Base-by-base conservation (phyloP, 2,888 invertebrate genomes). In the Athrips mouffetella region DNA sequence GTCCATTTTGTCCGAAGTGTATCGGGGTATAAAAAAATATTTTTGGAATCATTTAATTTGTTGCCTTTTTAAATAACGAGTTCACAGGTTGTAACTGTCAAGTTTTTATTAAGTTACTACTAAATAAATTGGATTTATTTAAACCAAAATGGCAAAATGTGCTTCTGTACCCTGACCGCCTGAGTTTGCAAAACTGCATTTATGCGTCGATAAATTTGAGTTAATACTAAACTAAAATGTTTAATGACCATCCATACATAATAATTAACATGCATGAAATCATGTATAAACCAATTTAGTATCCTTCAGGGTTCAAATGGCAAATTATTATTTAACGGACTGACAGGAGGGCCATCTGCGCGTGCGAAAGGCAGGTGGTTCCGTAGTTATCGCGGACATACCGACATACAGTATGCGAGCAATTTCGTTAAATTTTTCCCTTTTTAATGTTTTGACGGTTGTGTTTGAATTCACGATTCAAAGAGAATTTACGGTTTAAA, bases 231-330 rank as follows among this genome's bases (percentile, higher is more conserved):
- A 48, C 35, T 44, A 21, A 40, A 46, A 49, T 35, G 21, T 23
- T 40, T 35, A 41, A 50, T 35, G 33, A 23, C 23, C 39, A 25
- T 16, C 46, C 46, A 47, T 44, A 44, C 44, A 50, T 47, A 47
- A 39, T 40, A 51, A 47, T 51, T 39, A 48, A 48, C 41, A 31
- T 10, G 47, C 47, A 45, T 48, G 48, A 51, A 51, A 48, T 51
- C 51, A 45, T 51, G 44, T 48, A 45, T 48, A 37, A 25, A 23
- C 51, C 44, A 51, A 51, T 40, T 48, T 51, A 48, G 39, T 48
- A 58, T 55, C 51, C 53, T 55, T 56, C 51, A 56, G 46, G 58
- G 64, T 64, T 65, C 60, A 65, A 64, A 62, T 60, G 62, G 65
- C 63, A 62, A 58, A 52, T 54, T 60, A 57, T 59, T 62, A 57